phyloP scores from a whole-genome alignment of 2,888 invertebrate genomes.

The Microdon myrmicae region DNA sequence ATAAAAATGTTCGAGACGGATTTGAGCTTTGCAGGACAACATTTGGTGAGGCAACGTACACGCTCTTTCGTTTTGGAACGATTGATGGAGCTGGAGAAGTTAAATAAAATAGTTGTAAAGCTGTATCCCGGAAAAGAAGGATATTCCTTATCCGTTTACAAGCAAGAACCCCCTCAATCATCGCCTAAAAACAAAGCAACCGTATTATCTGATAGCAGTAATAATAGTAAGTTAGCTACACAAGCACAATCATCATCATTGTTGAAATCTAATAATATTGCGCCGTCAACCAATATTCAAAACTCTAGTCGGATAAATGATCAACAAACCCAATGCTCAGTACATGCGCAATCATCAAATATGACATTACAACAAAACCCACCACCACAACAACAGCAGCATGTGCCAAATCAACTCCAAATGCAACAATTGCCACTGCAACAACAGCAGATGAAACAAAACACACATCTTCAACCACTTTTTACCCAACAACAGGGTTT shows the following conservation, averaged over 20 bases:
- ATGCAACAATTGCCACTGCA: too few species aligned
- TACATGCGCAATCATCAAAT: too few species aligned
- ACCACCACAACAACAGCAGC: too few species aligned
- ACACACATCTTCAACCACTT: too few species aligned
- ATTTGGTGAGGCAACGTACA: constrained; percentile 65
- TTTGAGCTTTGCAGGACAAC: constrained; percentile 63
- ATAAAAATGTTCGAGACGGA: constrained; percentile 63
- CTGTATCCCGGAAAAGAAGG: constrained; percentile 93
- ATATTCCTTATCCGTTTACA: constrained; percentile 73
- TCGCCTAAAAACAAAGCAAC: constrained; percentile 19
- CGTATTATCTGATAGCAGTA: constrained; percentile 24
- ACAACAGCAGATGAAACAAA: too few species aligned
- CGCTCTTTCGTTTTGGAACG: constrained; percentile 83
- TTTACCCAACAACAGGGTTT: too few species aligned
- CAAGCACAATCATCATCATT: constrained; percentile 29
- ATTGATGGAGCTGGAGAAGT: constrained; percentile 83
- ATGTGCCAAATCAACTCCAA: too few species aligned
- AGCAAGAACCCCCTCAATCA: constrained; percentile 63
- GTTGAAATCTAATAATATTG: constrained; percentile 13
- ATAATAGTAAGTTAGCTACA: constrained; percentile 31
- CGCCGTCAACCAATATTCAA: constrained; percentile 12
- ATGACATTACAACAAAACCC: too few species aligned
- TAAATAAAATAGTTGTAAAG: constrained; percentile 90
- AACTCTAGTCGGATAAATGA: constrained; percentile 45
- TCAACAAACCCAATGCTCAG: too few species aligned